Conservation (phyloP, 2,797 vertebrate species). For the Tachyglossus aculeatus region DNA sequence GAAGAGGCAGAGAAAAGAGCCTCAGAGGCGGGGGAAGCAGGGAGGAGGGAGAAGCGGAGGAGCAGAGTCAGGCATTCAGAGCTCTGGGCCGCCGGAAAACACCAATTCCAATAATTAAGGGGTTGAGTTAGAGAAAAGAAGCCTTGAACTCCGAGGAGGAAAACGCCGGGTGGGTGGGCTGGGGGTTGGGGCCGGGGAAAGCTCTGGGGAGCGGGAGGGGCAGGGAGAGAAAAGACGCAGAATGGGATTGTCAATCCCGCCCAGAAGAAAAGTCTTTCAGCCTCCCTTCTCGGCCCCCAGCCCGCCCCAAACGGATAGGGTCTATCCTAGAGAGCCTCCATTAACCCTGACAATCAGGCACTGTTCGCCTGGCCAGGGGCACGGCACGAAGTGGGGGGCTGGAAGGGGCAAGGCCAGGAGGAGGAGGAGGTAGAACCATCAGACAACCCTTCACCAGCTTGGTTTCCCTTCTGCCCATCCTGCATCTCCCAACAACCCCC, state of each 20-base stretch:
- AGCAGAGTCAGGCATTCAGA: not conserved
- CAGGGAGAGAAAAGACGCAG: conserved; percentile 25
- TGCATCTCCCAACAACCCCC: too few relatives aligned
- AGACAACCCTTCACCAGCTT: too few relatives aligned
- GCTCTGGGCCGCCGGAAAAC: conserved; percentile 26
- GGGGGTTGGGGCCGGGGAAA: not conserved
- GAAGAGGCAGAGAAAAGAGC: too few relatives aligned
- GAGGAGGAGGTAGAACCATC: conserved; percentile 20
- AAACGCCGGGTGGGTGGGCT: conserved; percentile 45
- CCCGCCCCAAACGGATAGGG: conserved; percentile 58
- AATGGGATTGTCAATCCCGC: conserved; percentile 10
- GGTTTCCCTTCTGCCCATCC: too few relatives aligned
- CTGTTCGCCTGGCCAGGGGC: conserved; percentile 18
- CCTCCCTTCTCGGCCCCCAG: conserved; percentile 14
- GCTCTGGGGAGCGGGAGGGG: not conserved
- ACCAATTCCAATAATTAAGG: conserved; percentile 25
- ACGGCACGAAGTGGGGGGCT: not conserved
- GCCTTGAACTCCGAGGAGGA: not conserved
- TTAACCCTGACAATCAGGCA: conserved; percentile 48
- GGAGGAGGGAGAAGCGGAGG: not conserved
- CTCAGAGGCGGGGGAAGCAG: too few relatives aligned
- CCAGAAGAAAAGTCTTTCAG: conserved; percentile 40
- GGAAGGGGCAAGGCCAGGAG: not conserved
- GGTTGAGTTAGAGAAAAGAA: not conserved
- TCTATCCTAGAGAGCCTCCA: conserved; percentile 52